Evolutionary conservation across 1,140 invertebrate species (phyloP), one percentile per base, ranked within the genome.

Genomic region (Zaprionus taronus): DNA sequence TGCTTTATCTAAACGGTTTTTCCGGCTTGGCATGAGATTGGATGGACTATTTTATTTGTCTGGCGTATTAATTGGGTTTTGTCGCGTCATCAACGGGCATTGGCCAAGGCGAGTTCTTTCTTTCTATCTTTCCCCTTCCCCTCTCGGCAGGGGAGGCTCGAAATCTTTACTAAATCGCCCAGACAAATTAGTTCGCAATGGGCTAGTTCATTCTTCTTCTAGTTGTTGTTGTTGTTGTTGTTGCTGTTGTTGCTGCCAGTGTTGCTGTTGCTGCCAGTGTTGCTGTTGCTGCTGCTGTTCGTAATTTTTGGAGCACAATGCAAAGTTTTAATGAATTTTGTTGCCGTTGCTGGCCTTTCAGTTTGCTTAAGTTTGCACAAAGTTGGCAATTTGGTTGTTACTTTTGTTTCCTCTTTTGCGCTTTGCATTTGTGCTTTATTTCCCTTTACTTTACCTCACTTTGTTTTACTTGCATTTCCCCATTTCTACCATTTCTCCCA

Each of bases 11-110:
- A 91, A 90, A 82, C 85, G 86, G 70, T 83, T 76, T 81, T 79
- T 56, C 69, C 63, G 63, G 62, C 71, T 61, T 64, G 28, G n/a
- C 36, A 4, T 44, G 26, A 57, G n/a, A n/a, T 41, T 61, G 60
- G 71, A 57, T 47, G 12, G 31, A 65, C 58, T 71, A 71, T 85
- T 85, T 90, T 90, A 90, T 90, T 90, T 90, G 85, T 90, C 85
- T 90, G 81, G 85, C 85, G 82, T 80, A 90, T 90, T 90, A 90
- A 90, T 90, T 90, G 86, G 85, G 89, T 90, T 84, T 90, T 82
- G 85, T 82, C 86, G 86, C 85, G 81, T 90, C 86, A 90, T 82
- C 81, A 90, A 66, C 79, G 62, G 49, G 53, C 67, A 64, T 65
- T 41, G 38, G 51, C 26, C 20, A 28, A 31, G 41, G 34, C n/a